Percentiles rank a stretch among this genome's conserved stretches.
Evolutionary conservation across 2,113 vertebrate species (phyloP).

Genomic region (Ceratotherium simum): DNA sequence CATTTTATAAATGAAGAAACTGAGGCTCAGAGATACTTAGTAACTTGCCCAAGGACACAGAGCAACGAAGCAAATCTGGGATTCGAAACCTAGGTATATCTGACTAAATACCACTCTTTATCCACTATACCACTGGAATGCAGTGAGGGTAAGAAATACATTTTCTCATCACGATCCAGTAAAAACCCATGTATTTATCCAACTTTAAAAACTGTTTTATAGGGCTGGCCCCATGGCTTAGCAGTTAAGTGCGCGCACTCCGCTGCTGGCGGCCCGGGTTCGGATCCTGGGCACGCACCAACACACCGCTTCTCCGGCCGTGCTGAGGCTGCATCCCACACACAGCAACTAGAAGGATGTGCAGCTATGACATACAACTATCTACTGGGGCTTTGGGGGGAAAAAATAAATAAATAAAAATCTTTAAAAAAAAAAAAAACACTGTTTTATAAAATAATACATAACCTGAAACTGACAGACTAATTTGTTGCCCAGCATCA

Average conservation of each 20-base stretch:
- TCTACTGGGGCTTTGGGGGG: too few relatives aligned
- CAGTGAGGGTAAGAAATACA: neutral
- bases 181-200: neutral
- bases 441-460: neutral
- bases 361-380: too few relatives aligned
- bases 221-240: too few relatives aligned
- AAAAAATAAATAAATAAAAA: too few relatives aligned
- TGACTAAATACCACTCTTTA: neutral
- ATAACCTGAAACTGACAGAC: neutral
- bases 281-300: too few relatives aligned
- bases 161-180: neutral
- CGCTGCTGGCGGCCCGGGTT: too few relatives aligned
- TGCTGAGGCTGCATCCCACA: too few relatives aligned
- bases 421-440: too few relatives aligned
- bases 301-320: too few relatives aligned
- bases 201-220: constrained; percentile 23
- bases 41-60: neutral
- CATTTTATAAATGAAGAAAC: neutral
- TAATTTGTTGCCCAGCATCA: neutral
- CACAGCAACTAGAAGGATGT: too few relatives aligned
- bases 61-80: neutral
- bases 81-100: neutral
- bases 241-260: too few relatives aligned
- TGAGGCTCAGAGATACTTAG: neutral
- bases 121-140: neutral